Base-by-base conservation (phyloP, 2,797 vertebrate genomes). In the Toxotes lorentzi region DNA sequence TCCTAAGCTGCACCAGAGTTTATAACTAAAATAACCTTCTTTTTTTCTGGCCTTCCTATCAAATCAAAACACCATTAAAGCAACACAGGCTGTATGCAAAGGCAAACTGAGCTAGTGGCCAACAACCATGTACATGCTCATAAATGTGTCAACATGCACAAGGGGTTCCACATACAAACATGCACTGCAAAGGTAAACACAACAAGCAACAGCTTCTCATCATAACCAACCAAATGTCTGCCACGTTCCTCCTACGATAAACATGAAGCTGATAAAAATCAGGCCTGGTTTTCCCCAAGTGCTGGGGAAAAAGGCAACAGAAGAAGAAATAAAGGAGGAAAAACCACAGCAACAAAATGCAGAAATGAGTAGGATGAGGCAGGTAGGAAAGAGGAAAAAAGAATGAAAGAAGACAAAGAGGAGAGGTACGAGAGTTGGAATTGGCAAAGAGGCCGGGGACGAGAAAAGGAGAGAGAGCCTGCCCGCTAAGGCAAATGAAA, bases 401-500 rank as follows among this genome's bases (percentile, higher is more conserved):
- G 45, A 69, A 47, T 69, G 60, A 50, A 67, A 58, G 23, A 45
- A 48, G 47, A 75, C 35, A 63, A 70, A 77, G 34, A 76, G 41
- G 59, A 64, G 66, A 77, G 45, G 62, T 64, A 69, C 48, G 63
- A 79, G 70, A 64, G 58, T 70, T 76, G 77, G 67, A 85, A 80
- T 77, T 64, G 65, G 83, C 16, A 86, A 67, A 86, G 58, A 67
- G 69, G 76, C 34, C 45, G 24, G 64, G 61, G 70, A 63, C 24
- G 64, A 61, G 69, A 69, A 48, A 57, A 54, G 54, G 51, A 62
- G 57, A 76, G 71, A 69, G 41, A 79, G 74, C 56, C 84, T 53
- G 67, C 72, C 72, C 75, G 84, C 78, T 51, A 56, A 81, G 76
- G 81, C 83, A 93, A 94, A 92, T 92, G 64, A 93, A 93, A 93